These are phyloP conservation scores for Halyomorpha halys DNA, from an alignment of 1,140 invertebrate genomes.

Conservation along the genomic window DNA sequence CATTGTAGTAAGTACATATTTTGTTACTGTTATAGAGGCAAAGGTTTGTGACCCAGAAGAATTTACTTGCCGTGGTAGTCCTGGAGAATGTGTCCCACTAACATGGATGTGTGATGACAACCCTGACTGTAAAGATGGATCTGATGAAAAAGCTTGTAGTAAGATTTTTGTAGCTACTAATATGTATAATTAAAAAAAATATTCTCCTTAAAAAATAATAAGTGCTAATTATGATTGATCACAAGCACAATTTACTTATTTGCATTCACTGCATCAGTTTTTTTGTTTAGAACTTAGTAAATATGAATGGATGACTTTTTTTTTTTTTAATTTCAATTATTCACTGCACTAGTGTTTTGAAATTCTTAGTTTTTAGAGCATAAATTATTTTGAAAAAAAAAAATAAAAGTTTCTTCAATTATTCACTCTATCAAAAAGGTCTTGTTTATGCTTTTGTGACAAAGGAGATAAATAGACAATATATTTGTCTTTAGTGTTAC, in stretches of 20 bases:
- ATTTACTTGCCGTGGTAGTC: slow-evolving; percentile 66
- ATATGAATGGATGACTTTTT: no score
- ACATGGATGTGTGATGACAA: slow-evolving; percentile 47
- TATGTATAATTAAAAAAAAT: background rate
- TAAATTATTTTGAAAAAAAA: no score
- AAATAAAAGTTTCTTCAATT: no score
- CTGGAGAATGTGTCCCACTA: slow-evolving; percentile 42
- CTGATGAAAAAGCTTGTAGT: slow-evolving; percentile 73
- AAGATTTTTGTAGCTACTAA: slow-evolving; percentile 42
- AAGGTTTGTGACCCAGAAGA: slow-evolving; percentile 74
- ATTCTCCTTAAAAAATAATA: background rate
- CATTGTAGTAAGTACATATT: slow-evolving; percentile 34
- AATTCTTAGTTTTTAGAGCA: no score
- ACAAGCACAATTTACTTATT: background rate
- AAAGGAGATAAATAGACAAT: no score
- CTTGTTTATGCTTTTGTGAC: no score
- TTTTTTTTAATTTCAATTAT: no score
- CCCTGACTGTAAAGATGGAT: slow-evolving; percentile 48
- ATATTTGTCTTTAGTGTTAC: no score
- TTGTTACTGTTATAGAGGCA: slow-evolving; percentile 46
- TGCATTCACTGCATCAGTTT: background rate
- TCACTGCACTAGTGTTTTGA: no score
- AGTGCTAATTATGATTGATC: background rate
- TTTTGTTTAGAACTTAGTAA: no score
- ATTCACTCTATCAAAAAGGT: no score